phyloP scores from a whole-genome alignment of 2,113 vertebrate genomes.

The Dinomys branickii region DNA sequence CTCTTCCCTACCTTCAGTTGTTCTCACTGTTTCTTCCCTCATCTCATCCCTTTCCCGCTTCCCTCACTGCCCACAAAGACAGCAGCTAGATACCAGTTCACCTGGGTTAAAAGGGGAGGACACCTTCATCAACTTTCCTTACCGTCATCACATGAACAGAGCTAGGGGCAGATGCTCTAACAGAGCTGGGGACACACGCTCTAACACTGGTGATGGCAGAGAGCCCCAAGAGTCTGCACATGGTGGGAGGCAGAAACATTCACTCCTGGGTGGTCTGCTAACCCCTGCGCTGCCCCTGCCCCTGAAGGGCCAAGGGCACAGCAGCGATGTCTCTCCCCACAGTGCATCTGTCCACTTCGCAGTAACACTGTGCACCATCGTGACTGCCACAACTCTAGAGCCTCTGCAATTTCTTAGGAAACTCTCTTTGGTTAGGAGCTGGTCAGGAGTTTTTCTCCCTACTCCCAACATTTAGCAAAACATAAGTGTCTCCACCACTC shows the following conservation, averaged over 20 bases:
- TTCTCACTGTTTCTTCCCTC: background rate
- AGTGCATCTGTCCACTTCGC: background rate
- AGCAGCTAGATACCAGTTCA: background rate
- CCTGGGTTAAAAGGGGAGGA: slow-evolving; percentile 2
- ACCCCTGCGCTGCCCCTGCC: background rate
- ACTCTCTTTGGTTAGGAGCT: background rate
- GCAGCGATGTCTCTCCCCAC: too few species aligned
- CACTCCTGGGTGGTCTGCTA: background rate
- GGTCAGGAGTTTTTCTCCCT: background rate
- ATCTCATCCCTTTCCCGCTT: background rate
- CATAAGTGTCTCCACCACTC: background rate
- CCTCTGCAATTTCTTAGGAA: background rate
- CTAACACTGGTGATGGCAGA: background rate
- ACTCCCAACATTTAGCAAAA: background rate
- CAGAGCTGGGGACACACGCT: background rate
- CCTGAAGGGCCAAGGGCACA: background rate
- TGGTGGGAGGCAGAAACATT: background rate
- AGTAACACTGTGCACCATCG: background rate
- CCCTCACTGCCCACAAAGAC: background rate
- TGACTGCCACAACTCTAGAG: background rate
- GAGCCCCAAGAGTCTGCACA: background rate
- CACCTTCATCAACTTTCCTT: background rate
- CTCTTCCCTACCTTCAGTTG: background rate
- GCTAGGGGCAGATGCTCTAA: too few species aligned
- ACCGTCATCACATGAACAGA: background rate